These are phyloP conservation scores for Eubucco bourcierii DNA, from an alignment of 2,113 vertebrate species.

Conservation along the genomic window DNA sequence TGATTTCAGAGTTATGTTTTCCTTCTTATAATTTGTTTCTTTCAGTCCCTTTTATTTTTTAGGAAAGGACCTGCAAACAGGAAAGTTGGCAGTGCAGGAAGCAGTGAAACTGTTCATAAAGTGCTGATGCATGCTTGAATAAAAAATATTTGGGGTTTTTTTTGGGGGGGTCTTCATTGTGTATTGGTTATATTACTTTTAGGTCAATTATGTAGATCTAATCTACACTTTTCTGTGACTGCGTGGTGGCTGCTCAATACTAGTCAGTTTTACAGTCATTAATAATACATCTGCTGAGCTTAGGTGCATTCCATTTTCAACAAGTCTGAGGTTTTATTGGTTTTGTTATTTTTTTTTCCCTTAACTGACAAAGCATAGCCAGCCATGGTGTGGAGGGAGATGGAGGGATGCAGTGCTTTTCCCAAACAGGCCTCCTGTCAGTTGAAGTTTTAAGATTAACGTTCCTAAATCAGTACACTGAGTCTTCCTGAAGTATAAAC, in stretches of 20 bases:
- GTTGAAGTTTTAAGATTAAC: not conserved
- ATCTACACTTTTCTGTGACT: not conserved
- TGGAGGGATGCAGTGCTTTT: not conserved
- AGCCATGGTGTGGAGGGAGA: accelerated
- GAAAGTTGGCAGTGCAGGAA: not conserved
- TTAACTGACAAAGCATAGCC: accelerated
- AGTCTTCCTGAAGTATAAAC: not conserved
- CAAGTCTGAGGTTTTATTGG: not conserved
- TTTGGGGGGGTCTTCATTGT: not conserved
- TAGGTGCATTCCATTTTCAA: not conserved
- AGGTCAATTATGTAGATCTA: not conserved
- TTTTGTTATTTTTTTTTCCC: not conserved
- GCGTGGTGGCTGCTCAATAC: not conserved
- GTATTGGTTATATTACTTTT: not conserved
- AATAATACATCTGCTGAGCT: not conserved
- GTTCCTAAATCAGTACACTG: not conserved
- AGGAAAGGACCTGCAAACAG: not conserved
- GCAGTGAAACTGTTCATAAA: conserved; percentile 22
- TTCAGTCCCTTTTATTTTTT: not conserved
- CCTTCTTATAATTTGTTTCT: not conserved
- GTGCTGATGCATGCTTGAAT: not conserved
- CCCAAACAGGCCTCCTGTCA: not conserved
- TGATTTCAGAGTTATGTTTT: not conserved
- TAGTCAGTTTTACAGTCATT: not conserved
- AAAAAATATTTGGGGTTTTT: not conserved